Evolutionary conservation across 2,888 invertebrate species (phyloP), one percentile per base, ranked within the genome.

Genomic region (Syrphus vitripennis): DNA sequence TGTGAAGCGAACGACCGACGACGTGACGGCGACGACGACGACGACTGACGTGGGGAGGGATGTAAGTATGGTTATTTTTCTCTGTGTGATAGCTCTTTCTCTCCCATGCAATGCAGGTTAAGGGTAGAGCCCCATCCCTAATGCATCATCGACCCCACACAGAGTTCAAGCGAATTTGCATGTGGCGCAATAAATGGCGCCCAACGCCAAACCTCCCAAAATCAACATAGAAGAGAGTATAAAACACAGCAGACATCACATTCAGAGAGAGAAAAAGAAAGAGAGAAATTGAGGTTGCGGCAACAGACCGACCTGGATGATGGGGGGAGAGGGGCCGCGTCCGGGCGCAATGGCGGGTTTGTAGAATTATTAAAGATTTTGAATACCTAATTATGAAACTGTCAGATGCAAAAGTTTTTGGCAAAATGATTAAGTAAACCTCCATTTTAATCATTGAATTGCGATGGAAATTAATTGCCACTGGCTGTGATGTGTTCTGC

Each of bases 361-460:
- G 67, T 63, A 65, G 78, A 78, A 91, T 92, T 91, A 91, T 92
- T 92, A 91, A 92, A 91, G 91, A 92, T 91, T 92, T 92, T 92
- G 92, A 92, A 92, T 92, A 92, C 91, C 92, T 92, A 92, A 92
- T 92, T 92, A 92, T 92, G 91, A 92, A 92, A 91, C 92, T 92
- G 92, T 92, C 92, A 92, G 91, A 89, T 89, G 90, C 92, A 92
- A 92, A 90, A 90, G 89, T 90, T 91, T 91, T 91, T 90, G 86
- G 77, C 86, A 86, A 86, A 86, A 86, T 86, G 86, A 86, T 86
- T 86, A 86, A 86, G 82, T 86, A 86, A 86, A 86, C 86, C 86
- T 86, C 86, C 86, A 82, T 86, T 86, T 86, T 86, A 86, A 86
- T 86, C 86, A 86, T 86, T 86, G 86, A 86, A 86, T 86, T 86